These are phyloP conservation scores for Drosophila yooni DNA, from an alignment of 2,888 invertebrate species.

Conservation along the genomic window DNA sequence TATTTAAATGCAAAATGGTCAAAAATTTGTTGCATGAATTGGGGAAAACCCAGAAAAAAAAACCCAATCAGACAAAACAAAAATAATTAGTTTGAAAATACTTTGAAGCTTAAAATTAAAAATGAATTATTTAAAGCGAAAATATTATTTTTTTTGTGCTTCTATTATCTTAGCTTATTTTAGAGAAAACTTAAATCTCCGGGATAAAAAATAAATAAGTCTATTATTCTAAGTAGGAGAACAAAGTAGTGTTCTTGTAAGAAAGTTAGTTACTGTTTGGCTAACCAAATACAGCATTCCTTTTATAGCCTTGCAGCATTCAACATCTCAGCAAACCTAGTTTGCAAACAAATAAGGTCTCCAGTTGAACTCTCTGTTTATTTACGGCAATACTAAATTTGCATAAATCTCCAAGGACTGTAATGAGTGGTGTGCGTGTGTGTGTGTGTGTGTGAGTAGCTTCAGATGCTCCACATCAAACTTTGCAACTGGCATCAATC, in stretches of 20 bases:
- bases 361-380: constrained; percentile 15
- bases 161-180: neutral
- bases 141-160: neutral
- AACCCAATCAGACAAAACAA: no score
- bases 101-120: no score
- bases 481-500: constrained; percentile 65
- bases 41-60: no score
- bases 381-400: constrained; percentile 21
- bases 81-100: no score
- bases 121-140: neutral
- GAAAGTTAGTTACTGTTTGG: neutral
- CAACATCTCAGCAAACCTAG: neutral
- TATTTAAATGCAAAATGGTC: no score
- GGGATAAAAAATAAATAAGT: neutral
- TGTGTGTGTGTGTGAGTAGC: neutral
- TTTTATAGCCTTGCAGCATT: neutral
- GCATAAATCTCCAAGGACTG: constrained; percentile 44
- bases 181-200: neutral
- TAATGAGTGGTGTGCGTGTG: constrained; percentile 13
- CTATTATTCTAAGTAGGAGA: neutral
- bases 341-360: neutral
- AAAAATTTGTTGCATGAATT: no score
- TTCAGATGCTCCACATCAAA: constrained; percentile 31
- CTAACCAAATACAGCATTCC: neutral
- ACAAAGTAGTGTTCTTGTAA: neutral